Base-by-base conservation (phyloP, 2,797 vertebrate genomes). In the Anabas testudineus region DNA sequence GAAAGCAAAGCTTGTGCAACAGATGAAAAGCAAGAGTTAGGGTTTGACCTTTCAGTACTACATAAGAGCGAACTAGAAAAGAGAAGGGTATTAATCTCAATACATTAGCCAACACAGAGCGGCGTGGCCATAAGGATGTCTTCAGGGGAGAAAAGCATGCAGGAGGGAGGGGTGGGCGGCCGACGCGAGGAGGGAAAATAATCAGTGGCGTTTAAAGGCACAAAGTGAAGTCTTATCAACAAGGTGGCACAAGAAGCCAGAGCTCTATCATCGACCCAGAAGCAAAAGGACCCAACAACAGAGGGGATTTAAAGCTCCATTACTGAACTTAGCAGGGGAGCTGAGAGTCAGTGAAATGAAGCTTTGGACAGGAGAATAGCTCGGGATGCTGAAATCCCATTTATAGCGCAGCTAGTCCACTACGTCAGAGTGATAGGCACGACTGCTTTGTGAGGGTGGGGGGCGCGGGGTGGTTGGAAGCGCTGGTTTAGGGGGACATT, bases 181-280 rank as follows among this genome's bases (percentile, higher is more conserved):
- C 15, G 6, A 72, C 37, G 46, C 1, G 54, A 71, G 47, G 37
- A 66, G 60, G 59, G 66, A 56, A 86, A 86, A 85, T 84, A 90
- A 89, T 92, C 88, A 76, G 80, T n/a, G 48, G 59, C 26, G 71
- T 90, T 90, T 88, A 67, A 78, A 85, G 78, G 84, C 86, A 76
- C 78, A 84, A 84, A 90, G 85, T 75, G 84, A 83, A 87, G 87
- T 71, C 88, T 91, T 91, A 94, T 93, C 90, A 91, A 85, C 79
- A 88, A 77, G 76, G 82, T 86, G 83, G 81, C 87, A 89, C 65
- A 87, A 85, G 85, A 90, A 58, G 85, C 53, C 22, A 67, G 80
- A 41, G 78, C 74, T 84, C 78, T 24, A 66, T 87, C 82, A 90
- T 80, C 76, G 82, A 87, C 87, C 85, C 60, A 21, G 78, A 37